phyloP scores from a whole-genome alignment of 2,797 vertebrate genomes.

The Clamator glandarius region DNA sequence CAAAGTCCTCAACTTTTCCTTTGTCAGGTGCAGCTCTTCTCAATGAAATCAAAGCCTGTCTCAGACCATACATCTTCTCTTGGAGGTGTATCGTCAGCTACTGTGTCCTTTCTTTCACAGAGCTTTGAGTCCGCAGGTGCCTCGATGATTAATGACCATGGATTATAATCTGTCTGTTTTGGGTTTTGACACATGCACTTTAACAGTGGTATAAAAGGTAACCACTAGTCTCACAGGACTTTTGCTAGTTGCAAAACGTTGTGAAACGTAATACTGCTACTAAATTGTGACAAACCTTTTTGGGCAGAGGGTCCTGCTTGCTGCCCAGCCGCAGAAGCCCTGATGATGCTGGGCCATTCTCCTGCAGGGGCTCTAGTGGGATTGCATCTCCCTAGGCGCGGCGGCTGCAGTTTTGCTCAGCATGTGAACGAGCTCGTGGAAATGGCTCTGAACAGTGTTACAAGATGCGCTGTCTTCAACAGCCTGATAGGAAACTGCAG shows the following conservation, averaged over 20 bases:
- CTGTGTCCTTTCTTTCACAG: neutral
- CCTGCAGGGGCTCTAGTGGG: fast-evolving
- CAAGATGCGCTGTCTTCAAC: neutral
- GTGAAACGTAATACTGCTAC: neutral
- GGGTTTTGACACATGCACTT: neutral
- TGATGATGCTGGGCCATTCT: neutral
- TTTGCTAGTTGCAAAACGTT: neutral
- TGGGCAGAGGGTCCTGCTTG: neutral
- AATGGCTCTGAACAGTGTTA: neutral
- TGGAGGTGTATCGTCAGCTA: neutral
- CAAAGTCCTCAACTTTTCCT: neutral
- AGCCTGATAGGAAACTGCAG: neutral
- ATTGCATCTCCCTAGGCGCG: fast-evolving
- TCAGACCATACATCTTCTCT: neutral
- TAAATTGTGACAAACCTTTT: neutral
- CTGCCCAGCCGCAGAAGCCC: fast-evolving
- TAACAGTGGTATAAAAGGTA: neutral
- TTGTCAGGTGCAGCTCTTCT: neutral
- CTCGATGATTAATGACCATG: neutral
- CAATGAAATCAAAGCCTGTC: neutral
- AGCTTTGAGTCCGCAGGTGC: neutral
- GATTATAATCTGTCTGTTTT: neutral
- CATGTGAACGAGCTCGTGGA: neutral
- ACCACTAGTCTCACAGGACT: neutral
- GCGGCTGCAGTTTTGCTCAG: neutral